phyloP scores from a whole-genome alignment of 1,140 invertebrate genomes.

The Cephus cinctus region DNA sequence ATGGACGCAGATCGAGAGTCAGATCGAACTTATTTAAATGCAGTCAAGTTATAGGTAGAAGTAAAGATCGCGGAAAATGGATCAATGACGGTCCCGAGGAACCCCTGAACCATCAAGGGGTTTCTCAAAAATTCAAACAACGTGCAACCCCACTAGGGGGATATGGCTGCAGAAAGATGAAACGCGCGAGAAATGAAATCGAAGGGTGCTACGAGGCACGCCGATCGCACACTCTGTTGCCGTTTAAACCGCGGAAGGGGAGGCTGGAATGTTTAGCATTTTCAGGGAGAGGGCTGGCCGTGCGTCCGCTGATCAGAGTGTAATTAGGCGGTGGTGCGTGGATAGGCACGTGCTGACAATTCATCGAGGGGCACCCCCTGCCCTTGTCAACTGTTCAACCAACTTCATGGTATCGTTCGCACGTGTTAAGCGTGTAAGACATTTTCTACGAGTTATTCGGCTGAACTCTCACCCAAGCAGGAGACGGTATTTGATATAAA shows the following conservation, averaged over 20 bases:
- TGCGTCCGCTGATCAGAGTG: conserved; percentile 48
- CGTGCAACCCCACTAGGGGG: too few species aligned
- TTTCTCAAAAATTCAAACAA: too few species aligned
- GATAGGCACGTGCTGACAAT: conserved; percentile 53
- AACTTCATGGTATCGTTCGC: conserved; percentile 40
- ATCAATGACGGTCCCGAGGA: too few species aligned
- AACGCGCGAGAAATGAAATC: too few species aligned
- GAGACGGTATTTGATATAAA: too few species aligned
- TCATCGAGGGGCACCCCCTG: conserved; percentile 49
- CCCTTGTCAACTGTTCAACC: conserved; percentile 21
- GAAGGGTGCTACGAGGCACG: too few species aligned
- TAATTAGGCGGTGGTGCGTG: conserved; percentile 53
- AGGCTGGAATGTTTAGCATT: conserved; percentile 48
- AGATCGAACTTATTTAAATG: background rate
- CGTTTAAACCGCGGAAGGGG: conserved; percentile 42
- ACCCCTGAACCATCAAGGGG: too few species aligned
- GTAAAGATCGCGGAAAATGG: too few species aligned
- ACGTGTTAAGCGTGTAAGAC: conserved; percentile 43
- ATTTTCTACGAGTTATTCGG: conserved; percentile 41
- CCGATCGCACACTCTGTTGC: conserved; percentile 4
- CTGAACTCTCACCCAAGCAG: too few species aligned
- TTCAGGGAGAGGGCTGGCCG: conserved; percentile 28
- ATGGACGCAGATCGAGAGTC: background rate
- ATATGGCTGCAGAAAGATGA: too few species aligned
- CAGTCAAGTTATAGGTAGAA: too few species aligned